Base-by-base conservation (phyloP, 1,140 invertebrate genomes). In the Elymnias hypermnestra region DNA sequence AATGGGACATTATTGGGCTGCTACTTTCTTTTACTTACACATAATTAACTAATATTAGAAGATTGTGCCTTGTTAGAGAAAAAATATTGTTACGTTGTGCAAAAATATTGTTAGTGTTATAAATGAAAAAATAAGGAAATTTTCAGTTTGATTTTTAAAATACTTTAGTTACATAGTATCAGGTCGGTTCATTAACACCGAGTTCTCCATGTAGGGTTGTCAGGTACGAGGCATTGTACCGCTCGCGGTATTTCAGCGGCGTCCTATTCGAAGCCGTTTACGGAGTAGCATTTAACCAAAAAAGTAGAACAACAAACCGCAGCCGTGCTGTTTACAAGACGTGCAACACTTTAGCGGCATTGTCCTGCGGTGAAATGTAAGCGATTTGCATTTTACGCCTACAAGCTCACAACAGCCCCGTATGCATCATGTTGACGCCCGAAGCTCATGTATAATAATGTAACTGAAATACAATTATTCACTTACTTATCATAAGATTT, bases 231-330 rank as follows among this genome's bases (percentile, higher is more conserved):
- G 63, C 68, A 78, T 81, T 82, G 76, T 78, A 62, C 62, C 51
- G 67, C 46, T 57, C 40, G 63, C 51, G 62, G 75, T 68, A 78
- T 77, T 72, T 71, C 63, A 58, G 74, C 76, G 73, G 75, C 77
- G 57, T 53, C 71, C 73, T 81, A 73, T 84, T 57, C 70, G 55
- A 46, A 49, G 39, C 81, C 81, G 66, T 79, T 72, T 84, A 82
- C 57, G 81, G 81, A 56, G 46, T 54, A 71, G 58, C 66, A 69
- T 69, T 81, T 72, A 76, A 63, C 77, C 76, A 84, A 84, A 84
- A 84, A 82, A 84, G 81, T 78, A 81, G 75, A 81, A 82, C 79
- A 75, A 72, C 72, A 68, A 73, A 73, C 69, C 66, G 57, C 62
- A 68, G 67, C 58, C 49, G 62, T 47, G 60, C 52, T 82, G 79